A percentile compares a stretch with the other conserved stretches of the same genome.
Evolutionary conservation across 2,113 vertebrate species (phyloP).

Genomic region (Oriolus oriolus): DNA sequence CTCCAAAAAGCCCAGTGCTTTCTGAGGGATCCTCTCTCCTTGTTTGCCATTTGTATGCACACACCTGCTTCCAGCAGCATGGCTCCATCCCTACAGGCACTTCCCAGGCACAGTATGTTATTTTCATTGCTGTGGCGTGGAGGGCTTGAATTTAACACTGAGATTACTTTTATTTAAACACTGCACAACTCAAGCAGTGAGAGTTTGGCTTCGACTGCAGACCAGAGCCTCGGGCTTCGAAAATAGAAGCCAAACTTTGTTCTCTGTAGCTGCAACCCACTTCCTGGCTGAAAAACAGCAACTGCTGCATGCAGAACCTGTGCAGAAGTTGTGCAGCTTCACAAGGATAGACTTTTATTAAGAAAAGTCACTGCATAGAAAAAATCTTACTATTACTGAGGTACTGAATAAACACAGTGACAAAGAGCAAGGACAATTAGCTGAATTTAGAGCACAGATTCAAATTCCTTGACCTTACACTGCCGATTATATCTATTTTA

Average conservation of each 20-base stretch:
- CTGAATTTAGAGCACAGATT: not conserved
- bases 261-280: not conserved
- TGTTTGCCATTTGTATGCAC: not conserved
- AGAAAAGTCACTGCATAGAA: not conserved
- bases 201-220: conserved; percentile 6
- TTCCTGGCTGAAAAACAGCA: conserved; percentile 16
- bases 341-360: not conserved
- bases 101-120: not conserved
- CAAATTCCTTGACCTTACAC: not conserved
- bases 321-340: not conserved
- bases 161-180: conserved; percentile 58
- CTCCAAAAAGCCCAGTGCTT: not conserved
- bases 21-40: not conserved
- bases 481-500: not conserved
- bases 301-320: not conserved
- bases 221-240: not conserved
- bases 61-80: conserved; percentile 11
- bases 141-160: conserved; percentile 37
- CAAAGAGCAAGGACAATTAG: not conserved
- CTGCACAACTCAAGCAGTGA: conserved; percentile 11
- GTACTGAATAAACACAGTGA: not conserved
- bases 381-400: not conserved
- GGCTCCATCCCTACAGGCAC: not conserved
- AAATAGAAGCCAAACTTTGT: conserved; percentile 31
- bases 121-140: not conserved